Percentiles rank a stretch among this genome's conserved stretches.
Conservation (phyloP, 1,140 invertebrate species). For the Tigriopus japonicus region DNA sequence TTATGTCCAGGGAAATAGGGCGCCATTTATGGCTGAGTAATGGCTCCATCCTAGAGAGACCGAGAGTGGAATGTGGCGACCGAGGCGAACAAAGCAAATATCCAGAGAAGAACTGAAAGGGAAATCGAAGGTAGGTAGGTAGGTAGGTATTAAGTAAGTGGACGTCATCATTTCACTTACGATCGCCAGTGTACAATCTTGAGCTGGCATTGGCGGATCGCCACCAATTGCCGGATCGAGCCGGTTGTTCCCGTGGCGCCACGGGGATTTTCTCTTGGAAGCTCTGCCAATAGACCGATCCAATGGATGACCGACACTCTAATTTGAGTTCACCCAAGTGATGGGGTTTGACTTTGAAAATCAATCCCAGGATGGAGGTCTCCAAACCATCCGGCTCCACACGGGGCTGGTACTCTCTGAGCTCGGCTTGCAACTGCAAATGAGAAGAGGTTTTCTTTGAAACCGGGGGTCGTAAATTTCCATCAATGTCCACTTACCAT, state of each 20-base stretch:
- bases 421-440: background rate
- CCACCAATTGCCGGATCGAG: background rate
- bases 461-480: too few species aligned
- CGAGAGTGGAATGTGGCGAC: background rate
- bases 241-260: background rate
- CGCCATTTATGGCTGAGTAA: background rate
- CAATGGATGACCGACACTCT: constrained; percentile 18
- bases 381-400: constrained; percentile 17
- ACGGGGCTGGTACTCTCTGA: constrained; percentile 15
- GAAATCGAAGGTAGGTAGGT: too few species aligned
- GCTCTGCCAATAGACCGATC: constrained; percentile 16
- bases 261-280: background rate
- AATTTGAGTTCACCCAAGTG: constrained; percentile 17
- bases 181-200: background rate
- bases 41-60: background rate
- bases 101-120: background rate
- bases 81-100: background rate
- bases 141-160: background rate
- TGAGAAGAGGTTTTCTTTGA: too few species aligned
- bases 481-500: too few species aligned
- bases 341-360: constrained; percentile 16
- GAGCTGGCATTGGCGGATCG: background rate
- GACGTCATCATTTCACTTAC: background rate
- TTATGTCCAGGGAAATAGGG: too few species aligned
- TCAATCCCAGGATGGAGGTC: constrained; percentile 17